phyloP scores from a whole-genome alignment of 2,888 invertebrate species.

The Agapostemon virescens region DNA sequence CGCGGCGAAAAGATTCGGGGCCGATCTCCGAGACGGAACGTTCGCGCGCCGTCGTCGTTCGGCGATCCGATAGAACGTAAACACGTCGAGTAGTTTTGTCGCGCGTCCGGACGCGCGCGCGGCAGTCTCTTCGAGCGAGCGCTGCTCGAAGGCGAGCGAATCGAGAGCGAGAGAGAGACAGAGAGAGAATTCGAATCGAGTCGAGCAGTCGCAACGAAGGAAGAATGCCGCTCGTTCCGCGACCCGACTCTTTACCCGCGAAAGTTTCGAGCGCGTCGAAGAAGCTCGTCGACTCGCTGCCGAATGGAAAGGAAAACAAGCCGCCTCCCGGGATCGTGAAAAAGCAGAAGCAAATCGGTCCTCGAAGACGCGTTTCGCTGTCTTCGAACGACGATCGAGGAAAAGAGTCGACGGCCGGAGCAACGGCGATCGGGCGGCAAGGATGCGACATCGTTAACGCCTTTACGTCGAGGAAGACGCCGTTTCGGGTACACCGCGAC shows the following conservation, averaged over 20 bases:
- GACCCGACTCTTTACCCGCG: not conserved
- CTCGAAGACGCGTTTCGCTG: not conserved
- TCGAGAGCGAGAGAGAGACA: too few species aligned
- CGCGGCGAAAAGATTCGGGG: not conserved
- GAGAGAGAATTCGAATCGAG: not conserved
- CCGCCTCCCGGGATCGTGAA: not conserved
- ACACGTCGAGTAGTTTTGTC: not conserved
- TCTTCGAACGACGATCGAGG: not conserved
- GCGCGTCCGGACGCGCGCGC: conserved; percentile 13
- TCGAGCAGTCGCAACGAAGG: not conserved
- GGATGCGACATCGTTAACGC: not conserved
- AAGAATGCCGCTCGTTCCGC: not conserved
- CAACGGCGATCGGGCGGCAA: not conserved
- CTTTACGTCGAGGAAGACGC: conserved; percentile 5
- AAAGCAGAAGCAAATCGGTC: not conserved
- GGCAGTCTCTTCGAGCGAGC: not conserved
- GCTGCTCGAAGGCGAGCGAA: not conserved
- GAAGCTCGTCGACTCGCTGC: not conserved
- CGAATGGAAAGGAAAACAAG: conserved; percentile 40
- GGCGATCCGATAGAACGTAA: too few species aligned
- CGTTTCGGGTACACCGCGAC: conserved; percentile 43
- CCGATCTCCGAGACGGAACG: not conserved
- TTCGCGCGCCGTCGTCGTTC: not conserved
- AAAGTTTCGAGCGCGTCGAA: not conserved
- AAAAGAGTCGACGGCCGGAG: not conserved